Percentiles rank a stretch among this genome's conserved stretches.
Evolutionary conservation across 2,888 invertebrate genomes (phyloP).

Genomic region (Morpho helenor): DNA sequence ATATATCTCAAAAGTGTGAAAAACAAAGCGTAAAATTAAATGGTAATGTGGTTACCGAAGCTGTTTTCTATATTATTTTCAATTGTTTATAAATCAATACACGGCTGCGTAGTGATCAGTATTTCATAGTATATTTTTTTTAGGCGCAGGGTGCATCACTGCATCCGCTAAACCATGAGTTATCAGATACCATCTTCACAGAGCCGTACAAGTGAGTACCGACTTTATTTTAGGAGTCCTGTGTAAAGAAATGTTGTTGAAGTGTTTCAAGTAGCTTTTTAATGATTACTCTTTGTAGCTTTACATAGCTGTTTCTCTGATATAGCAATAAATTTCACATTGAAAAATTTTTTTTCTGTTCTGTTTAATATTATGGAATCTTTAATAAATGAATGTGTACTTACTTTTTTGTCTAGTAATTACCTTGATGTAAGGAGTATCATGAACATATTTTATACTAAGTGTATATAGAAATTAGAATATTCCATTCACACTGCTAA

Average conservation of each 20-base stretch:
- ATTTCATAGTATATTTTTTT: slow-evolving; percentile 48
- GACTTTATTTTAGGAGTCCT: slow-evolving; percentile 1
- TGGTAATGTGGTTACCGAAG: slow-evolving; percentile 38
- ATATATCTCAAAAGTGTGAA: slow-evolving; percentile 35
- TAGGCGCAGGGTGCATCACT: slow-evolving; percentile 81
- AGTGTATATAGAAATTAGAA: too few relatives aligned
- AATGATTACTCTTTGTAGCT: not conserved
- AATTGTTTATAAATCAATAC: slow-evolving; percentile 44
- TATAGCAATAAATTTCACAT: not conserved
- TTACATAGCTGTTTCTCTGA: slow-evolving; percentile 31
- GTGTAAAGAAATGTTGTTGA: too few relatives aligned
- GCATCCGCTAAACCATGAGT: slow-evolving; percentile 89
- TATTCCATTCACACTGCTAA: too few relatives aligned
- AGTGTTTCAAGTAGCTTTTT: too few relatives aligned
- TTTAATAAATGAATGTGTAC: too few relatives aligned
- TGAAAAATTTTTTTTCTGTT: too few relatives aligned
- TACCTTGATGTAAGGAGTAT: too few relatives aligned
- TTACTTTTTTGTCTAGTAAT: too few relatives aligned
- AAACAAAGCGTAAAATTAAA: slow-evolving; percentile 33
- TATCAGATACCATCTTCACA: slow-evolving; percentile 90
- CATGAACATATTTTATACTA: too few relatives aligned
- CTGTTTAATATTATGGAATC: too few relatives aligned
- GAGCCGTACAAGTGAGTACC: slow-evolving; percentile 89
- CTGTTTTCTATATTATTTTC: slow-evolving; percentile 24
- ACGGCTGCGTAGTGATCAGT: slow-evolving; percentile 42